Base-by-base conservation (phyloP, 2,888 invertebrate species). In the Azorinus chamasolen region DNA sequence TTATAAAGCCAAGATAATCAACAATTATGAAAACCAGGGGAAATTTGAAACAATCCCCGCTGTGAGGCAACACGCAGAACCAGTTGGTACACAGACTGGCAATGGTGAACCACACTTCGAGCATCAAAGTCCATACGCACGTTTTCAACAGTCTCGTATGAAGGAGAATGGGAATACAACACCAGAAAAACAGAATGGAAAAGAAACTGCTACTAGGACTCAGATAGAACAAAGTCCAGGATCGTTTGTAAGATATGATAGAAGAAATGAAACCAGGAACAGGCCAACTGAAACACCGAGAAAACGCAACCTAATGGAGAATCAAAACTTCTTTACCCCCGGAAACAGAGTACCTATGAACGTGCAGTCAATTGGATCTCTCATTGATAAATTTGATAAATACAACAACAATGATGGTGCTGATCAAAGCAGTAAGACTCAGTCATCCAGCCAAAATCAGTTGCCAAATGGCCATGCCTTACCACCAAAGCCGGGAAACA, bases 11-110 rank as follows among this genome's bases (percentile, higher is more conserved):
- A 86, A 83, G 51, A 76, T 83, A 24, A 84, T 86, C 46, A 87
- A 87, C 25, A 89, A 87, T 69, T 88, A 88, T 65, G 89, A 89
- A 64, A 89, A 88, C 65, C 89, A 89, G 75, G 79, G 83, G n/a
- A 83, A 86, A 64, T 78, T 84, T 45, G 88, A 88, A 50, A 83
- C 79, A 1, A 69, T 79, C 1, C 75, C 68, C 53, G 85, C 75
- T 1, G 62, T 85, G 8, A 59, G 82, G 48, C 87, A 86, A 8
- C 80, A 83, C 18, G 87, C 86, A 1, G 83, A 86, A 45, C 83
- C 86, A 0, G 83, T 77, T 22, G 12, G 8, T 37, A n/a, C 10
- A 12, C 22, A 39, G 4, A n/a, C 12, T 8, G 20, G 4, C 3
- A 48, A 24, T 1, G 46, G 39, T n/a, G 53, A 71, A 20, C 53